Percentiles rank a stretch among this genome's conserved stretches.
These are phyloP conservation scores for Phaenicophaeus curvirostris DNA, from an alignment of 2,797 vertebrate genomes.

Conservation along the genomic window DNA sequence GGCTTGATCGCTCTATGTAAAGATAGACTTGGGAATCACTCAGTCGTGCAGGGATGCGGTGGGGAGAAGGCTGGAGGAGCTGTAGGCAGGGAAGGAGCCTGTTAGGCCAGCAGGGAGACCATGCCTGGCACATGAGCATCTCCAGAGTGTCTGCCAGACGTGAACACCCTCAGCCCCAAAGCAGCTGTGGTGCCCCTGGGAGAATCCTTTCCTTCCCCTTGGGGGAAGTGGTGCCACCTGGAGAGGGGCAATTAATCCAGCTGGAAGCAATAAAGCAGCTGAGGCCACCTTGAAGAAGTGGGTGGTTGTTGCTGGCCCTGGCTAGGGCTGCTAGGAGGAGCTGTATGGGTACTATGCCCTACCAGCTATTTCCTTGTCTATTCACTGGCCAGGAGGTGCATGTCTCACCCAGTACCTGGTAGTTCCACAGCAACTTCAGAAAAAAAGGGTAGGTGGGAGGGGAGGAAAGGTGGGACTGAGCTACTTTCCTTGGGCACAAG, in stretches of 20 bases:
- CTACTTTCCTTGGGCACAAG: neutral
- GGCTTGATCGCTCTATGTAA: too few species aligned
- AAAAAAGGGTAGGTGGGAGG: neutral
- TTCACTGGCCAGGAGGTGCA: neutral
- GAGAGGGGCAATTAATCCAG: neutral
- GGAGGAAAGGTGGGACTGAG: too few species aligned
- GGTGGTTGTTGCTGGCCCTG: neutral
- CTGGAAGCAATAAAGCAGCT: neutral
- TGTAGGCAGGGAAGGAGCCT: neutral
- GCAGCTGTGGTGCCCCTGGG: neutral
- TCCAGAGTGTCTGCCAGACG: neutral
- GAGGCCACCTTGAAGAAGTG: neutral
- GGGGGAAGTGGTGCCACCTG: neutral
- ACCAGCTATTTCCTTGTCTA: too few species aligned
- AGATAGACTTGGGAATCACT: too few species aligned
- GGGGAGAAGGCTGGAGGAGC: too few species aligned
- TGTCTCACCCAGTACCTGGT: neutral
- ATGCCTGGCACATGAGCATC: neutral
- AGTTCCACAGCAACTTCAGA: fast-evolving
- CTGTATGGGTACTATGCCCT: neutral
- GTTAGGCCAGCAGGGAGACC: neutral
- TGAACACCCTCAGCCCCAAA: neutral
- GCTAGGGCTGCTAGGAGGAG: neutral
- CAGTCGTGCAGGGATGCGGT: neutral
- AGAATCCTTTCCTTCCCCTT: neutral